A percentile compares a stretch with the other conserved stretches of the same genome.
phyloP scores from a whole-genome alignment of 2,113 vertebrate species.

The Pyrgilauda ruficollis region DNA sequence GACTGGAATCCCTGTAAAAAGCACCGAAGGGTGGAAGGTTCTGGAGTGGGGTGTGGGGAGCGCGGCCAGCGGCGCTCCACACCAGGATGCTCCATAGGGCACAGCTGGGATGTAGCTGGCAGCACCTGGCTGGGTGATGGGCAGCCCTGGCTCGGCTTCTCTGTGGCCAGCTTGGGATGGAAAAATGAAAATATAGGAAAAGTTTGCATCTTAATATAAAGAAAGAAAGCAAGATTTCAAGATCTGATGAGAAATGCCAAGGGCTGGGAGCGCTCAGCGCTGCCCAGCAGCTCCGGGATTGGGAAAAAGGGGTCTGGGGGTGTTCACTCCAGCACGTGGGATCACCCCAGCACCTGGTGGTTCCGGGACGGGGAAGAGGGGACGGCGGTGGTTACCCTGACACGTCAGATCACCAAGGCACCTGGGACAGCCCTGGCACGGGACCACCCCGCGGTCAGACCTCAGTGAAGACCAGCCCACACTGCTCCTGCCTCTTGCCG shows the following conservation, averaged over 20 bases:
- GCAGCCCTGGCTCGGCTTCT: background rate
- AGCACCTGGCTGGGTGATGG: background rate
- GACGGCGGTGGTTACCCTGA: background rate
- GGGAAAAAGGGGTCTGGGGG: background rate
- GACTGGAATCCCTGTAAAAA: background rate
- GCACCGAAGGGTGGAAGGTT: background rate
- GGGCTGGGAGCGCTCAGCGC: constrained; percentile 1
- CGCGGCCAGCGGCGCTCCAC: background rate
- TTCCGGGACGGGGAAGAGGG: background rate
- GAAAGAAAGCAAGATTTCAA: background rate
- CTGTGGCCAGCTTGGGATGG: background rate
- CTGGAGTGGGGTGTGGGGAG: background rate
- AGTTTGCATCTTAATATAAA: background rate
- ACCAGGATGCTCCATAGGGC: background rate
- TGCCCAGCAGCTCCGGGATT: background rate
- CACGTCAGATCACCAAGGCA: fast-evolving
- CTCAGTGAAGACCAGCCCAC: constrained; percentile 83
- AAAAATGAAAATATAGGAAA: background rate
- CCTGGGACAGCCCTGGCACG: fast-evolving
- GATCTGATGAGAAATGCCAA: background rate
- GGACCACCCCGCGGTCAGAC: constrained; percentile 63
- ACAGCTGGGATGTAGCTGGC: background rate
- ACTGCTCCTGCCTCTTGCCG: constrained; percentile 90
- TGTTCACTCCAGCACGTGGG: background rate
- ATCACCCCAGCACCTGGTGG: background rate